Conservation (phyloP, 1,140 invertebrate species). For the Lepidostoma basale region DNA sequence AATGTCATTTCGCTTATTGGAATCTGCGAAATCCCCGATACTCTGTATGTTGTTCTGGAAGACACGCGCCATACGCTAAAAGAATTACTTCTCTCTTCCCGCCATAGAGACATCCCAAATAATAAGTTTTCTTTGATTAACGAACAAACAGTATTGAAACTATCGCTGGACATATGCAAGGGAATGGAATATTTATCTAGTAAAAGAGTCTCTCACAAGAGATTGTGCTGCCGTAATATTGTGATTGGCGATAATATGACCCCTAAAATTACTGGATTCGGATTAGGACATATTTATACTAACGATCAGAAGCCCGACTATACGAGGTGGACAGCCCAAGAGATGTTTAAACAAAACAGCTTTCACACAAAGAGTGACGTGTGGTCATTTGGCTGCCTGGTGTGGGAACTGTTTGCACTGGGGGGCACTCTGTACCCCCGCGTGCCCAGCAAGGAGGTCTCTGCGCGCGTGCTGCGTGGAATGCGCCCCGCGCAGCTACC, state of each 20-base stretch:
- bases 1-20: constrained; percentile 78
- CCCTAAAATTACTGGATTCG: constrained; percentile 77
- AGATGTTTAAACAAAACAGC: constrained; percentile 71
- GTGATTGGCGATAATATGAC: constrained; percentile 64
- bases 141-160: constrained; percentile 65
- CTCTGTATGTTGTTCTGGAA: constrained; percentile 73
- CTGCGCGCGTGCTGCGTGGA: constrained; percentile 70
- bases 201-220: constrained; percentile 70
- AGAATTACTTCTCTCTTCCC: constrained; percentile 67
- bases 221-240: constrained; percentile 75
- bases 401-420: constrained; percentile 85
- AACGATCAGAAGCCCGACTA: constrained; percentile 68
- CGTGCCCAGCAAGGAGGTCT: constrained; percentile 71
- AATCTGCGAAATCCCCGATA: constrained; percentile 77
- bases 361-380: constrained; percentile 75
- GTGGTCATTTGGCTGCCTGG: constrained; percentile 81
- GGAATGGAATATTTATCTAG: constrained; percentile 71
- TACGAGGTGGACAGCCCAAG: constrained; percentile 77
- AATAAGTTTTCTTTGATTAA: constrained; percentile 68
- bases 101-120: constrained; percentile 65
- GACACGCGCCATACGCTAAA: constrained; percentile 71
- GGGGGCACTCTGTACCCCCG: constrained; percentile 81
- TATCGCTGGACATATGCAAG: constrained; percentile 64
- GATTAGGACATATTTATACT: constrained; percentile 60
- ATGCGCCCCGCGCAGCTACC: constrained; percentile 73